phyloP scores from a whole-genome alignment of 2,797 vertebrate species.

The Ficedula albicollis region DNA sequence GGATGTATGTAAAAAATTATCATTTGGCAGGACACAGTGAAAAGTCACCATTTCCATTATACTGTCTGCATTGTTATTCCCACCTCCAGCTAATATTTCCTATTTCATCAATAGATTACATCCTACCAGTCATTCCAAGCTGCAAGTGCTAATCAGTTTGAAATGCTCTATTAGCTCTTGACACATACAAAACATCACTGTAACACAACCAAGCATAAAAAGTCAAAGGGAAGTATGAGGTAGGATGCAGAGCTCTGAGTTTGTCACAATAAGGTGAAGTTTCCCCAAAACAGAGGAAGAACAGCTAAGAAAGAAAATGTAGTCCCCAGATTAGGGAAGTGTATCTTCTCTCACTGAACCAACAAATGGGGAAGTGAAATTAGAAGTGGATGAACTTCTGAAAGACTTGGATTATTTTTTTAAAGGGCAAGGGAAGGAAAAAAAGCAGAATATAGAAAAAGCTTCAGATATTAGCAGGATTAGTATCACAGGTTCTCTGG shows the following conservation, averaged over 20 bases:
- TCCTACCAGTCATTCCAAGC: background rate
- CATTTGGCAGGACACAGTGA: background rate
- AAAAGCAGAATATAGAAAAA: background rate
- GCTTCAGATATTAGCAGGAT: background rate
- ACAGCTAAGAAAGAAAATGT: constrained; percentile 30
- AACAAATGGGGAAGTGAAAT: constrained; percentile 41
- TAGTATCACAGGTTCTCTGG: background rate
- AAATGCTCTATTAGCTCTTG: background rate
- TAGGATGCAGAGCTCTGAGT: background rate
- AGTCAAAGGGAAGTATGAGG: background rate
- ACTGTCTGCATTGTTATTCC: background rate
- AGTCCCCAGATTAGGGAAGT: constrained; percentile 26
- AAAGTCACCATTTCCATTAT: background rate
- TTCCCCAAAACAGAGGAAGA: constrained; percentile 44
- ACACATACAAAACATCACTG: background rate
- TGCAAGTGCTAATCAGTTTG: background rate
- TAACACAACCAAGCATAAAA: background rate
- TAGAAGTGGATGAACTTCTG: background rate
- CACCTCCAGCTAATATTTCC: background rate
- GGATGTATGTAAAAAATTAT: background rate
- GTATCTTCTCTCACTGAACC: background rate
- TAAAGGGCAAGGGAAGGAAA: background rate
- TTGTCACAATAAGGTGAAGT: background rate
- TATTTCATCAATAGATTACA: constrained; percentile 14
- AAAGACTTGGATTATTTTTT: background rate